Evolutionary conservation across 1,140 invertebrate species (phyloP), one percentile per base, ranked within the genome.

Genomic region (Drosophila setifemur): DNA sequence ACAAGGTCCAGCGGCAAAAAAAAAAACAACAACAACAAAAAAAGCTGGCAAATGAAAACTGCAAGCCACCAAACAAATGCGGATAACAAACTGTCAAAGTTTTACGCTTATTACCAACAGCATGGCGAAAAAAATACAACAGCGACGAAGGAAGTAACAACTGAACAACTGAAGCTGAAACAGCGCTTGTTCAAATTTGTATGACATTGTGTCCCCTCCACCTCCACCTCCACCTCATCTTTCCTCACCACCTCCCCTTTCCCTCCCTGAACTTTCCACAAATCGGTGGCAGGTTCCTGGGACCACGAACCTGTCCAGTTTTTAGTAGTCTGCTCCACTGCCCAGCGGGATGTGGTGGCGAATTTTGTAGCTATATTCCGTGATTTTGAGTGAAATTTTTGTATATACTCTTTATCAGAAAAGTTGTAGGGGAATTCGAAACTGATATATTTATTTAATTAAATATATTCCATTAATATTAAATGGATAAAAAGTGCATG

Each of bases 71-170:
- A 60, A 77, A 72, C 73, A 83, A 85, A 79, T 86, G 60, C 71
- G 79, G 79, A 85, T 85, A 85, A 85, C 79, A 85, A 85, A 85
- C 81, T 85, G 79, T 85, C 79, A 85, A 85, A 85, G 79, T 83
- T 83, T 54, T 74, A 72, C 79, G 79, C 79, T 83, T 83, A 83
- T 83, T 83, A 85, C 79, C 70, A 67, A 58, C 48, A 68, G 42
- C 63, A 60, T 39, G 29, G 55, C 52, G 31, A 47, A 52, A 55
- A 37, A 52, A 11, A 23, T 26, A 53, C 37, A 28, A 37, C 23
- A 11, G 7, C n/a, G 31, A 23, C 66, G 19, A 55, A 52, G 52
- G 39, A 73, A 42, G 45, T 29, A 55, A 31, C 57, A 68, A 70
- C 58, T 48, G 31, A 61, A n/a, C n/a, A n/a, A n/a, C 31, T 33